phyloP scores from a whole-genome alignment of 2,888 invertebrate species.

The Chrysopilus asiliformis region DNA sequence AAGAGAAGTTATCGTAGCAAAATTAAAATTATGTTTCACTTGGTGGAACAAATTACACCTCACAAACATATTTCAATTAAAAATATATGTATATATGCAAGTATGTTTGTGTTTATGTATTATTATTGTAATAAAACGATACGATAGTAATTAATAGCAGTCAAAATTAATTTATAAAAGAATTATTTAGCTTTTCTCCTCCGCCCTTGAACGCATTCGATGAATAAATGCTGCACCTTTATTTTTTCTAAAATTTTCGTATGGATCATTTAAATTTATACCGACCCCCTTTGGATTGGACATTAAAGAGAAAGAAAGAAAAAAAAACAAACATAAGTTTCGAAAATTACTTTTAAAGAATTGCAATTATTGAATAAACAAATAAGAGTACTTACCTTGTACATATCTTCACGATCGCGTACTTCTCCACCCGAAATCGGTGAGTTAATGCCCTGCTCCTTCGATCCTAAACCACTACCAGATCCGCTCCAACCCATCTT shows the following conservation, averaged over 20 bases:
- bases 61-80: not conserved
- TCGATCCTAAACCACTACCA: constrained; percentile 83
- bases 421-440: constrained; percentile 87
- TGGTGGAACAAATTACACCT: not conserved
- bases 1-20: too few relatives aligned
- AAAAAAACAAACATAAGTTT: not conserved
- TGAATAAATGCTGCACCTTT: constrained; percentile 91
- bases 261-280: constrained; percentile 84
- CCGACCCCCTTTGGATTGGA: constrained; percentile 63
- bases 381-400: constrained; percentile 46
- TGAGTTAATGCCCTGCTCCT: constrained; percentile 91
- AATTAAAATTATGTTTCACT: too few relatives aligned
- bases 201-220: constrained; percentile 80
- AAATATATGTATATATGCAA: not conserved
- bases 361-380: not conserved
- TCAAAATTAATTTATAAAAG: not conserved
- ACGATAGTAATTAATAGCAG: not conserved
- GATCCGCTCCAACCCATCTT: constrained; percentile 95
- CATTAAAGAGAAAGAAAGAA: not conserved
- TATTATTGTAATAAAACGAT: constrained; percentile 1
- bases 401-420: constrained; percentile 82
- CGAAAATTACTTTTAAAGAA: not conserved
- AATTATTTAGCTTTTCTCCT: constrained; percentile 42
- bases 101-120: constrained; percentile 1
- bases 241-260: constrained; percentile 93